Base-by-base conservation (phyloP, 2,888 invertebrate genomes). In the Anaspis maculata region DNA sequence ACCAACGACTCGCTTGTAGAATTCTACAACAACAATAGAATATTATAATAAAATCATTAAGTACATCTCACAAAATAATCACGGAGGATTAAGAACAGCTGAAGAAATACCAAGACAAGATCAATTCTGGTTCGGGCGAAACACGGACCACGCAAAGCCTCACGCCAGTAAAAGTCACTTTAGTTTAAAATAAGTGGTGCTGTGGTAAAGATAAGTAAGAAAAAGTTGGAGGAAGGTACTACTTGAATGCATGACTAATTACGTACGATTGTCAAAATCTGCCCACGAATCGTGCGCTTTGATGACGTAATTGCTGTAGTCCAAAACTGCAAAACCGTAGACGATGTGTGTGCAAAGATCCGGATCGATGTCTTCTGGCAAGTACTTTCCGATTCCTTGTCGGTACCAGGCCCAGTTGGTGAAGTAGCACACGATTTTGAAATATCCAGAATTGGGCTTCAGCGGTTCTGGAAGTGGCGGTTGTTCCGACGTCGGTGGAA, bases 351-450 rank as follows among this genome's bases (percentile, higher is more conserved):
- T 92, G 57, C 94, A 95, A 1, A 92, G 73, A 37, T 81, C 77
- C 1, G 87, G 78, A 53, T 91, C 84, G 29, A 91, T 89, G 53
- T 91, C 77, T 54, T 88, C 87, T 0, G 91, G 91, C 1, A 79
- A 70, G 52, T 83, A 92, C 56, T 85, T 85, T 24, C 88, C 91
- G 19, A 75, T 57, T 0, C 87, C 89, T 49, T 78, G 77, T 14
- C 89, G 72, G 56, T 89, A 90, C 88, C 90, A 90, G 1, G 91
- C 88, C 91, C 91, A 92, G 58, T 91, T 91, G 0, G 91, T 90
- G 62, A 89, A 91, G 64, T 91, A 91, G 55, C 90, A 91, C 0
- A 90, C 84, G 0, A 90, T 73, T 62, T 87, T 88, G 59, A 77
- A 87, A 37, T 78, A 72, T 11, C 82, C 86, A 58, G 73, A 66